Base-by-base conservation (phyloP, 1,140 invertebrate species). In the Leptinotarsa undecemlineata region DNA sequence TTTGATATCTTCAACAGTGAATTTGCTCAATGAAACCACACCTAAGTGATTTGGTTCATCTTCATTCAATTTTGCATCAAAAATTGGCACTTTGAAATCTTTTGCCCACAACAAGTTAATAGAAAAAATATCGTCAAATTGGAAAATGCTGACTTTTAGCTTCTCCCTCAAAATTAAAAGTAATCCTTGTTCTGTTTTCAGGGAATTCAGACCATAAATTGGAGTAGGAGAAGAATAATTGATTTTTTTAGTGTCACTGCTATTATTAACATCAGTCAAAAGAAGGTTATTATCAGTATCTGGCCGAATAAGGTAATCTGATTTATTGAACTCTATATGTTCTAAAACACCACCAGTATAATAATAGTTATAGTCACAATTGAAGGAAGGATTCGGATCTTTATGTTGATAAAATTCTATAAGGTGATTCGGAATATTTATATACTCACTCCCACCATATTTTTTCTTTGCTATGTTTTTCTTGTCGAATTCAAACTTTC, bases 291-390 rank as follows among this genome's bases (percentile, higher is more conserved):
- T 72, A 14, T 72, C 5, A 5, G 48, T 42, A 47, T 64, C 62
- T 47, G 60, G 61, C 20, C 71, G 13, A 23, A 64, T 64, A 26
- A 72, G 57, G 14, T 72, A 72, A 48, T 72, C 60, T 42, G n/a
- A 11, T 14, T 64, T 51, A 72, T 72, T 26, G 11, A 64, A 47
- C 47, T 64, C 20, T 60, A 72, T 33, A 48, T 72, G 60, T 64
- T 63, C 71, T 19, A 72, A 48, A 47, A 61, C 26, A 47, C 71
- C 71, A 19, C 71, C 71, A 48, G 71, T 72, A 47, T 72, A 72
- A 33, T 72, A 72, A 64, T 48, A 64, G 47, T 72, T 72, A 47
- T 72, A 72, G 21, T 72, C 71, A 47, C 71, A 63, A 63, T 66
- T 47, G 62, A 64, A 72, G 20, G 4, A 26, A 11, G n/a, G 11